Conservation (phyloP, 2,888 invertebrate genomes). For the Metopia argyrocephala region DNA sequence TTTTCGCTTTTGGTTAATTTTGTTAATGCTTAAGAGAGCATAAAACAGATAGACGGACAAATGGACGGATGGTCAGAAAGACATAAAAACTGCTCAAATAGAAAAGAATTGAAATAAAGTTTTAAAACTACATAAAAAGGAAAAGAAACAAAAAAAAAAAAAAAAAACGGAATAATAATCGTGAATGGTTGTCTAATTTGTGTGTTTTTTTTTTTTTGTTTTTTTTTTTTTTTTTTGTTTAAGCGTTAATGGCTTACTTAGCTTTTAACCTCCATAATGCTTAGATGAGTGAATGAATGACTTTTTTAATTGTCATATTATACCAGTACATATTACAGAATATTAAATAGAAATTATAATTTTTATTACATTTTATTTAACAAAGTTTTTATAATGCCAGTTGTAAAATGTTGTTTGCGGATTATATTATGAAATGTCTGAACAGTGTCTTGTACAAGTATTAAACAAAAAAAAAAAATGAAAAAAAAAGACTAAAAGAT, state of each 20-base stretch:
- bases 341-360: neutral
- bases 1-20: neutral
- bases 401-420: no score
- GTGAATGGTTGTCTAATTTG: neutral
- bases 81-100: neutral
- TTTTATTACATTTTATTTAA: neutral
- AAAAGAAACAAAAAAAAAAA: neutral
- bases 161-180: neutral
- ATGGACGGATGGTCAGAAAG: neutral
- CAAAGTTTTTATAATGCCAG: no score
- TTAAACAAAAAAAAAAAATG: no score
- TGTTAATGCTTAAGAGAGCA: constrained; percentile 14
- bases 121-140: neutral
- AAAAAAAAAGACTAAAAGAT: neutral
- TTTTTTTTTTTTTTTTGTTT: neutral
- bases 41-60: constrained; percentile 1
- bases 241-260: constrained; percentile 53
- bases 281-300: neutral
- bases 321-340: neutral
- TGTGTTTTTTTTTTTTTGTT: neutral
- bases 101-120: neutral
- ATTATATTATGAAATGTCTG: neutral
- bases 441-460: neutral
- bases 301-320: neutral
- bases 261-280: constrained; percentile 57